Evolutionary conservation across 2,113 vertebrate genomes (phyloP), one percentile per base, ranked within the genome.

Genomic region (Gadus chalcogrammus): DNA sequence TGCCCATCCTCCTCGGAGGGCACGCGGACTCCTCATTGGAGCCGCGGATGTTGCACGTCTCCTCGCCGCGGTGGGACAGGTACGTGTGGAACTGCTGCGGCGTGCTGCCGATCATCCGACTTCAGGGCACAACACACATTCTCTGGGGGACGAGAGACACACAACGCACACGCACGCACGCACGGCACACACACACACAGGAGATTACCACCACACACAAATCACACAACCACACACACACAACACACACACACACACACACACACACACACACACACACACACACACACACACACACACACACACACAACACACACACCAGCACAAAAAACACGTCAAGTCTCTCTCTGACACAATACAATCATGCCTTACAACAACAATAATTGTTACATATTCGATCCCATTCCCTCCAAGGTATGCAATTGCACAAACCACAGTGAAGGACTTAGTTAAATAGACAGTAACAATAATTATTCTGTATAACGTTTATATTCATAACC

Each of bases 31-130:
- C 84, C 94, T 95, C 97, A 99, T n/a, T 98, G 85, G 94, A 97
- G 5, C 97, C 97, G 0, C 97, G 92, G 89, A 99, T 98, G 86
- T 99, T 99, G 71, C 97, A 96, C 0, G 95, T 98, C 82, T 99
- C 97, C 83, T 99, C 97, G 0, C 97, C 97, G 0, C 97, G 94
- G 88, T 99, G 97, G 9, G 96, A 97, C 72, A 99, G 89, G 83
- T 94, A 98, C 4, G 97, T 99, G 83, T 98, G 93, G 86, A 99
- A 99, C 91, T 98, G 96, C 85, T 99, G 97, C 0, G 94, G 90
- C 0, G 97, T 99, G 91, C 96, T 98, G 81, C 97, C 97, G 1
- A 99, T 99, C 97, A 99, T 99, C n/a, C 0, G 97, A 99, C 85
- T 99, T 99, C 60, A 99, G 93, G 0, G 96, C 95, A n/a, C 20